Evolutionary conservation across 2,113 vertebrate species (phyloP), one percentile per base, ranked within the genome.

Genomic region (Pelvicachromis taeniatus): DNA sequence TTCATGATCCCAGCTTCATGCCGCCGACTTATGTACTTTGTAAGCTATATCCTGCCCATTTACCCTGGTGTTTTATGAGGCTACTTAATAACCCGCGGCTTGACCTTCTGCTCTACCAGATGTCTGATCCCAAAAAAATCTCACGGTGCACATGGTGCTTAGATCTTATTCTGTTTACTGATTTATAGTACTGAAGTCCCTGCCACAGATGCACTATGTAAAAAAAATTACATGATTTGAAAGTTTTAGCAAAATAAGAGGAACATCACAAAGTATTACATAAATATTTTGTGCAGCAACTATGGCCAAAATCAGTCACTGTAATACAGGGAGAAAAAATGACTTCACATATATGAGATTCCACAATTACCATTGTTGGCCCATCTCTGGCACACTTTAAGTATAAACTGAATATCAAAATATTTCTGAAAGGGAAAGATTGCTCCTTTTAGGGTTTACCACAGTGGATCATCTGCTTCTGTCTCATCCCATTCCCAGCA

Each of bases 101-200:
- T 86, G 77, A 92, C 87, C 81, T 90, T 90, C 83, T 87, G 85
- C 89, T 81, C 19, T 45, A 83, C 77, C 88, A 93, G 86, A 93
- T 94, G 90, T 90, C 93, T 54, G 86, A 56, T 87, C 86, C 77
- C 29, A 92, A 93, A 87, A 82, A 84, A 65, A 87, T 82, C 92
- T 85, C 61, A 21, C 7, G 17, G 17, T 81, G 29, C 75, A 82
- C 68, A 14, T 81, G 70, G 83, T 81, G 26, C 79, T 81, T 75
- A 80, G 58, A 77, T 68, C 81, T 77, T 84, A 81, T 17, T 70
- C 6, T 86, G 85, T 91, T 92, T 85, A 87, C 52, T 55, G 50
- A 55, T 78, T 75, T 65, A 82, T 11, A 54, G 33, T 55, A 23
- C 54, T 82, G 23, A 87, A 0, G 45, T 65, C 11, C 3, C 33